Base-by-base conservation (phyloP, 2,888 invertebrate genomes). In the Eumerus sabulonum region DNA sequence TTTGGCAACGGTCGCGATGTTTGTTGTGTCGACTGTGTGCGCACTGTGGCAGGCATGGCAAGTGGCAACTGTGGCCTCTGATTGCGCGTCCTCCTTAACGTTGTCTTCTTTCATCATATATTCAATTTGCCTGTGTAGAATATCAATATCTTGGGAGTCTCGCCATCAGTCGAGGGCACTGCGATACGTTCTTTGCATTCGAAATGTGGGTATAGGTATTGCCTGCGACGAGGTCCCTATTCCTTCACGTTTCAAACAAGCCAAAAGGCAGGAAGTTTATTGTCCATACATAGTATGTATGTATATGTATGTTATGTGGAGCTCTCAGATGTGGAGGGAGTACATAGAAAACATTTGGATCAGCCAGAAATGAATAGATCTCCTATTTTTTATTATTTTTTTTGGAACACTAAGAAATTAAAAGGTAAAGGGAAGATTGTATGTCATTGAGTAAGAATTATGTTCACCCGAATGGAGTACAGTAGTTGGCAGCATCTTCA, bases 101-200 rank as follows among this genome's bases (percentile, higher is more conserved):
- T 13, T 56, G 59, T 72, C 62, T 68, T 64, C 67, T 73, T 60
- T 64, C 67, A 68, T 68, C 68, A 68, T 74, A 64, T 64, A 54
- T 64, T 17, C 35, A 68, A 51, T 70, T 50, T 44, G 50, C 68
- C 63, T 74, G 79, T 70, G 63, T 70, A 51, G 79, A 74, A 79
- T 79, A 79, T 79, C 79, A 79, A 79, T 79, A 77, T 36, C 79
- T 70, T 70, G 73, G 68, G 59, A 60, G 64, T 56, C 74, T 50
- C 40, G 40, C 66, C 54, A 27, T 27, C 27, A 7, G 27, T 27
- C 7, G 63, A 60, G 57, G 63, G 77, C 63, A 57, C 5, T 56
- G 68, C 40, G 35, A 27, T 9, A 27, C 27, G 77, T 50, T 73
- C 67, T 68, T 63, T 68, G 77, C 77, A 77, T 77, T 77, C 67